phyloP scores from a whole-genome alignment of 2,888 invertebrate genomes.

The Aproaerema taeniolella region DNA sequence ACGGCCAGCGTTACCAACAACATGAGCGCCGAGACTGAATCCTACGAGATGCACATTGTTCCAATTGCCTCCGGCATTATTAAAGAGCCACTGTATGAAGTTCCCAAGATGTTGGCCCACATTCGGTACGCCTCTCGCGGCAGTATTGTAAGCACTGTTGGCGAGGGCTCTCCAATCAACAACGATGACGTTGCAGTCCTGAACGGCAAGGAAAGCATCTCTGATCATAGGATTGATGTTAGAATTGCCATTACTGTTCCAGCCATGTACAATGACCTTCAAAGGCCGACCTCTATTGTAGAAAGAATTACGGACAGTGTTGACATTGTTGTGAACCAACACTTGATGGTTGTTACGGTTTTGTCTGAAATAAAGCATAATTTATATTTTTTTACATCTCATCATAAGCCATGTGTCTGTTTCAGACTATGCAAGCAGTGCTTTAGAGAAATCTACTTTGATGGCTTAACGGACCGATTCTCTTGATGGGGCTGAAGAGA shows the following conservation, averaged over 20 bases:
- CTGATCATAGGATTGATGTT: too few species aligned
- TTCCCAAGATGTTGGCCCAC: slow-evolving; percentile 52
- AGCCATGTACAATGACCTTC: too few species aligned
- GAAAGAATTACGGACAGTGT: slow-evolving; percentile 37
- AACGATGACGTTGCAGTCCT: too few species aligned
- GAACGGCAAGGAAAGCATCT: too few species aligned
- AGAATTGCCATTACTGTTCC: too few species aligned
- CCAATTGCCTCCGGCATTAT: slow-evolving; percentile 34
- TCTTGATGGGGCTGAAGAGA: too few species aligned
- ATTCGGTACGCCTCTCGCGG: slow-evolving; percentile 31
- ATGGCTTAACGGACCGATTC: too few species aligned
- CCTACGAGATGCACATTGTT: slow-evolving; percentile 43
- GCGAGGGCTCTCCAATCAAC: slow-evolving; percentile 25
- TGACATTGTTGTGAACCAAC: slow-evolving; percentile 24
- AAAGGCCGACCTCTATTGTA: slow-evolving; percentile 36
- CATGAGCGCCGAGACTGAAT: slow-evolving; percentile 50
- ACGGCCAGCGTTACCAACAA: slow-evolving; percentile 42
- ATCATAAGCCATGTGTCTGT: not conserved
- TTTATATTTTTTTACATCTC: not conserved
- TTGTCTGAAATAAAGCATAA: slow-evolving; percentile 26
- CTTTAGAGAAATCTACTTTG: too few species aligned
- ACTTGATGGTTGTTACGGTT: slow-evolving; percentile 31
- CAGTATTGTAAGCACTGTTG: slow-evolving; percentile 15
- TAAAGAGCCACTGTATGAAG: slow-evolving; percentile 56
- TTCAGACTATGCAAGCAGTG: not conserved